A percentile compares a stretch with the other conserved stretches of the same genome.
These are phyloP conservation scores for Drosophila pegasa DNA, from an alignment of 2,888 invertebrate genomes.

Conservation along the genomic window DNA sequence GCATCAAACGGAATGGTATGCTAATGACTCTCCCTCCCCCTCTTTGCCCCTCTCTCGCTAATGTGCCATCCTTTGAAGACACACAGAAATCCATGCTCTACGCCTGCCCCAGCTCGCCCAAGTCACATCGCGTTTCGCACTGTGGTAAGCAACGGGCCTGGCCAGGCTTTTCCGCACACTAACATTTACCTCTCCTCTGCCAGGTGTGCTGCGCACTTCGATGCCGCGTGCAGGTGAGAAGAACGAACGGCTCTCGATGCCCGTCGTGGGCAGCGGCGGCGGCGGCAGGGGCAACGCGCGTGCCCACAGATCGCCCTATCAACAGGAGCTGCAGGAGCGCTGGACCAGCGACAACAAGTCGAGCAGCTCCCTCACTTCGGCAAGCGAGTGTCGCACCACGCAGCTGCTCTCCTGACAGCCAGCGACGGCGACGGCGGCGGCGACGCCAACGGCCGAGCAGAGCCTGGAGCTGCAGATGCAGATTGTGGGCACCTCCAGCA, in stretches of 20 bases:
- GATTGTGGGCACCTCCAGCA: constrained; percentile 45
- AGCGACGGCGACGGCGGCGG: constrained; percentile 5
- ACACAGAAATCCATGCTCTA: constrained; percentile 85
- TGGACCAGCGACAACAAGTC: constrained; percentile 43
- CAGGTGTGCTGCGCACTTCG: constrained; percentile 79
- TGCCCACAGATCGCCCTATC: constrained; percentile 41
- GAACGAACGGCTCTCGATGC: constrained; percentile 64
- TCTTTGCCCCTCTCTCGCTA: not conserved
- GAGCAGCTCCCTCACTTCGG: constrained; percentile 18
- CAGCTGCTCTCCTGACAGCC: constrained; percentile 66
- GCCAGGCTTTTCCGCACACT: not conserved
- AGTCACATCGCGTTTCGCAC: constrained; percentile 82
- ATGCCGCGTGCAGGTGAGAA: constrained; percentile 43
- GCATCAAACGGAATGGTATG: constrained; percentile 89
- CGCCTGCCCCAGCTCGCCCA: constrained; percentile 84
- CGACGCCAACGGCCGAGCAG: constrained; percentile 37
- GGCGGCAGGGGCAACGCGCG: constrained; percentile 38
- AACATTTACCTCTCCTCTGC: not conserved
- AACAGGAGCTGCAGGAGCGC: constrained; percentile 63
- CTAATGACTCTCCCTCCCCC: not conserved
- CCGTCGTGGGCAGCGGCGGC: constrained; percentile 45
- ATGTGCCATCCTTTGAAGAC: constrained; percentile 62
- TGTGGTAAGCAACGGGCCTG: constrained; percentile 71
- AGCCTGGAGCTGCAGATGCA: constrained; percentile 56
- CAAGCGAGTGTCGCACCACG: constrained; percentile 45